Evolutionary conservation across 2,113 vertebrate genomes (phyloP).

Genomic region (Istiophorus platypterus): DNA sequence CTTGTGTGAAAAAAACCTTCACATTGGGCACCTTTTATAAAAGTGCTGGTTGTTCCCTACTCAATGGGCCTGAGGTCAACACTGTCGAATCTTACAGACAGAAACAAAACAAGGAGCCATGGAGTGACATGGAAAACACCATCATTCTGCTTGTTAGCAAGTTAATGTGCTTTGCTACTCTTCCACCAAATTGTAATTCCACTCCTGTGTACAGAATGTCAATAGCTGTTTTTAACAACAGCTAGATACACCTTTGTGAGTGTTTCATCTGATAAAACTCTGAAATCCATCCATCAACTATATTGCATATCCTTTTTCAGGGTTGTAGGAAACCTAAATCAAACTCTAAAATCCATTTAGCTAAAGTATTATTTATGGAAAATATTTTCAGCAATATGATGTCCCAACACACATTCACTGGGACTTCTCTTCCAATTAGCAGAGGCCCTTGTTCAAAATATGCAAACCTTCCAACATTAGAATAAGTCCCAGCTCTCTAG

Average conservation of each 20-base stretch:
- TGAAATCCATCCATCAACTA: too few species aligned
- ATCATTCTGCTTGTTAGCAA: slow-evolving; percentile 1
- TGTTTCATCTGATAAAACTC: background rate
- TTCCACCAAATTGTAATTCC: background rate
- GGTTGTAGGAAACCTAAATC: background rate
- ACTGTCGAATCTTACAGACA: slow-evolving; percentile 4
- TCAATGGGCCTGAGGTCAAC: slow-evolving; percentile 11
- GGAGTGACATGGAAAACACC: background rate
- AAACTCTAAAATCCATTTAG: background rate
- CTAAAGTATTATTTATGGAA: background rate
- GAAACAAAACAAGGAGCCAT: slow-evolving; percentile 14
- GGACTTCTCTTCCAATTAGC: background rate
- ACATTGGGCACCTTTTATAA: slow-evolving; percentile 29
- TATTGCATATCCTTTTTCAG: too few species aligned
- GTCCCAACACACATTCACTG: background rate
- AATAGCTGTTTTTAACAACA: background rate
- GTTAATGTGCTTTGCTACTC: background rate
- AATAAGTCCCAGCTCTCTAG: background rate
- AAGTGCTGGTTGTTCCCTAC: slow-evolving; percentile 9
- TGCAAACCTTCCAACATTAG: background rate
- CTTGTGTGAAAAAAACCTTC: slow-evolving; percentile 21
- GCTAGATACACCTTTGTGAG: background rate
- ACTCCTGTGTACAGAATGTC: background rate
- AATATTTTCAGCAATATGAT: background rate
- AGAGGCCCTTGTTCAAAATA: background rate